Evolutionary conservation across 2,113 vertebrate species (phyloP), one percentile per base, ranked within the genome.

Genomic region (Equus przewalskii): DNA sequence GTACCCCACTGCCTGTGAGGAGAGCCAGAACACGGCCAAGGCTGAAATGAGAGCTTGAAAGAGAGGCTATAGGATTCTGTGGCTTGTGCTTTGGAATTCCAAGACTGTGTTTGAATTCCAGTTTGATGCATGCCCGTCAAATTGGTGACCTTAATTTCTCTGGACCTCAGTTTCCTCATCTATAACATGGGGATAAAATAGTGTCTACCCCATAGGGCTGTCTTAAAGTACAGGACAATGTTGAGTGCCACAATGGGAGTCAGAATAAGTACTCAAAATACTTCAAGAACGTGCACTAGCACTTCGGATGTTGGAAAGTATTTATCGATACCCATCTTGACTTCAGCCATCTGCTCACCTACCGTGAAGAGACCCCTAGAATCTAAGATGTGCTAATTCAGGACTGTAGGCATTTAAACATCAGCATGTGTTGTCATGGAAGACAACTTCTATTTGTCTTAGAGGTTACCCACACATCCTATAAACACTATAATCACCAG

Each of bases 301-400:
- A 73, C 44, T 96, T 94, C 46, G 49, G 46, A 70, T 89, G 19
- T 76, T 86, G 44, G 83, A n/a, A 86, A 19, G 67, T 90, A 75
- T 89, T 94, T 94, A 86, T 94, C 92, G 51, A 87, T 56, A 44
- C 4, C 75, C 60, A 70, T 80, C 54, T 95, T 94, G 70, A 94
- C 58, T 49, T 86, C 14, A 90, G 67, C 46, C 76, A 75, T 24
- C 60, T 83, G 30, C 84, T 94, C 28, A 69, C 28, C 58, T 86
- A 79, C 65, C 46, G 82, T 41, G 13, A 69, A 96, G 70, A 86
- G 89, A 14, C 7, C 60, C 79, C 86, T 54, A 54, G 33, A 84
- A 49, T 72, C n/a, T 56, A 62, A 54, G 62, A 78, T n/a, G 36
- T 89, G 73, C 62, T 89, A 89, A 94, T 75, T 93, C 49, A 78